Evolutionary conservation across 2,888 invertebrate species (phyloP), one percentile per base, ranked within the genome.

Genomic region (Theretra japonica): DNA sequence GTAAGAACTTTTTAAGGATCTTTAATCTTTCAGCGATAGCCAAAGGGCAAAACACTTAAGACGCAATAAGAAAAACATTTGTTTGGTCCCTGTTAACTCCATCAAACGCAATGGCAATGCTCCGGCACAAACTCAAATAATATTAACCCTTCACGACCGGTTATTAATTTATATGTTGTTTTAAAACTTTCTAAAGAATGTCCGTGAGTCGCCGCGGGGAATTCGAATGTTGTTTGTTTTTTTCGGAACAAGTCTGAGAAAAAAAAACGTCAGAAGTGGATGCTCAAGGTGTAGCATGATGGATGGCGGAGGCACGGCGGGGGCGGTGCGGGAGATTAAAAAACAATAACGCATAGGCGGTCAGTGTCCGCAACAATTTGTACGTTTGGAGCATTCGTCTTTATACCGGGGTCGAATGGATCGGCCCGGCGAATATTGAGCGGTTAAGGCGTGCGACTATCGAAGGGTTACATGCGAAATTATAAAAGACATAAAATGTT

Each of bases 151-250:
- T 86, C 60, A 58, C 48, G 58, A 59, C 69, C 69, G 83, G 83
- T 86, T 90, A 91, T 92, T 91, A 91, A 92, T 91, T 90, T 88
- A 89, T 88, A 89, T 91, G 88, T 89, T 89, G 88, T 91, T 90
- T 90, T 86, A 87, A 70, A 85, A 88, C 85, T 88, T 86, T 87
- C 84, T 83, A 83, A 83, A 88, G 90, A 88, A 90, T 91, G 90
- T 84, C 82, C 78, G 82, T 80, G 83, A 80, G 80, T 82, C 90
- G 91, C 93, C 89, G 92, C 91, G 87, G 93, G 92, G 91, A 86
- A 86, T 90, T 69, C 68, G 50, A 50, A 69, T 53, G 56, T 56
- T 69, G 53, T 68, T 60, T 72, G 74, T 77, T 77, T 82, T 89
- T 87, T 68, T 53, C 86, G 88, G 86, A 84, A 85, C 85, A 86